Evolutionary conservation across 2,113 vertebrate genomes (phyloP), one percentile per base, ranked within the genome.

Genomic region (Malurus melanocephalus): DNA sequence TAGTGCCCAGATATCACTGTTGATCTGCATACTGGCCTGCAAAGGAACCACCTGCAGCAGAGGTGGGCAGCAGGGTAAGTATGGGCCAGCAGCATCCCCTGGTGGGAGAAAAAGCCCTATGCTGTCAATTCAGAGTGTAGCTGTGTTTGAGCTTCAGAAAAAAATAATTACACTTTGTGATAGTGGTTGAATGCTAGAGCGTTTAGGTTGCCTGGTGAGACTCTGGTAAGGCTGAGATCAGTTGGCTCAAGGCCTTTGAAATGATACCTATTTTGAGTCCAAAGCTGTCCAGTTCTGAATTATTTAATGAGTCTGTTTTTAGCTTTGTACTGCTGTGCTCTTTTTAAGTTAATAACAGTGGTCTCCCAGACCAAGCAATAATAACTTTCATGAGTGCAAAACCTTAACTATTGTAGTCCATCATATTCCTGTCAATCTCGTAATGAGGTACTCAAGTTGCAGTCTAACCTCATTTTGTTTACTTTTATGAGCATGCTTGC

Each of bases 1-100:
- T 45, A 28, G 16, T 26, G 17, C 7, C 12, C 11, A 10, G 3
- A 10, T 19, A 22, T 8, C 14, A 3, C n/a, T 56, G n/a, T 32
- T 19, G 43, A n/a, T 9, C 43, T 38, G 33, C 0, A 0, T 27
- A 2, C 51, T 61, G 32, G 9, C 30, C 1, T 4, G 11, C 0
- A 1, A 33, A 16, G 26, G 16, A 43, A 3, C 14, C 3, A 0
- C 13, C 4, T 51, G 24, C 59, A 38, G 33, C 38, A 33, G 18
- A 51, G 20, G 3, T n/a, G 33, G 28, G n/a, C 52, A 51, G 20
- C 16, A 27, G n/a, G 30, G n/a, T 35, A 16, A 30, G 17, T 0
- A 0, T 10, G 16, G 38, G 2, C 23, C 33, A 30, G n/a, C 21
- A 30, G 49, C 2, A 2, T 73, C 32, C 7, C 3, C 9, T 59